phyloP scores from a whole-genome alignment of 2,888 invertebrate species.

The Cheilosia soror region DNA sequence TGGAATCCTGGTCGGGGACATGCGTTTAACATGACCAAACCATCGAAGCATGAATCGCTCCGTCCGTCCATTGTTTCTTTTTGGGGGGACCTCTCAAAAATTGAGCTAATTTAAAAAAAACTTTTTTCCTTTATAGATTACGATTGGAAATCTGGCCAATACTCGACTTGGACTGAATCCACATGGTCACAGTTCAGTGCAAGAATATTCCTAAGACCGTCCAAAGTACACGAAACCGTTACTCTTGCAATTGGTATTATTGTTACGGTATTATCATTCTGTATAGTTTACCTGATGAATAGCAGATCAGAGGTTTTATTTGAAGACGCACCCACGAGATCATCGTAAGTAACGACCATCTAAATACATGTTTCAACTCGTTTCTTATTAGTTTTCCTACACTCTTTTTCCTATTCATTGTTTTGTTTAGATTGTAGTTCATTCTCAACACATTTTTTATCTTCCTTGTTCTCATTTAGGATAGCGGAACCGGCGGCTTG shows the following conservation, averaged over 20 bases:
- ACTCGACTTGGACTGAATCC: slow-evolving; percentile 95
- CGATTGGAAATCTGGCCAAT: slow-evolving; percentile 89
- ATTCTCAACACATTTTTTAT: slow-evolving; percentile 49
- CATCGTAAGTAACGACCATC: slow-evolving; percentile 80
- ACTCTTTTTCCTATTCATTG: slow-evolving; percentile 66
- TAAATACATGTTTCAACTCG: no score
- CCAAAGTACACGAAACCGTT: slow-evolving; percentile 81
- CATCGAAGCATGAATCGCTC: no score
- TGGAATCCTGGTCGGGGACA: no score
- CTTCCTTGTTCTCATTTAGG: slow-evolving; percentile 78
- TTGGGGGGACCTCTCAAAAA: no score
- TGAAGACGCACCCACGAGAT: slow-evolving; percentile 81
- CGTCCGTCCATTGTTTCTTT: no score
- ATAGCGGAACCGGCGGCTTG: slow-evolving; percentile 82
- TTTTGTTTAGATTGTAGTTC: slow-evolving; percentile 75
- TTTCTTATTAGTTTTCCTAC: slow-evolving; percentile 27
- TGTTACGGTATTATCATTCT: slow-evolving; percentile 82
- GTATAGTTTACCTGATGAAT: slow-evolving; percentile 82
- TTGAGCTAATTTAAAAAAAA: no score
- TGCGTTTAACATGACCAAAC: no score
- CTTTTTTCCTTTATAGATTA: slow-evolving; percentile 86
- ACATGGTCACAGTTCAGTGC: slow-evolving; percentile 91
- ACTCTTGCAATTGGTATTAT: slow-evolving; percentile 82
- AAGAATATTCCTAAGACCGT: slow-evolving; percentile 91
- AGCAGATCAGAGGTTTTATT: slow-evolving; percentile 82